Evolutionary conservation across 2,797 vertebrate genomes (phyloP).

Genomic region (Halcyon smyrnensis): DNA sequence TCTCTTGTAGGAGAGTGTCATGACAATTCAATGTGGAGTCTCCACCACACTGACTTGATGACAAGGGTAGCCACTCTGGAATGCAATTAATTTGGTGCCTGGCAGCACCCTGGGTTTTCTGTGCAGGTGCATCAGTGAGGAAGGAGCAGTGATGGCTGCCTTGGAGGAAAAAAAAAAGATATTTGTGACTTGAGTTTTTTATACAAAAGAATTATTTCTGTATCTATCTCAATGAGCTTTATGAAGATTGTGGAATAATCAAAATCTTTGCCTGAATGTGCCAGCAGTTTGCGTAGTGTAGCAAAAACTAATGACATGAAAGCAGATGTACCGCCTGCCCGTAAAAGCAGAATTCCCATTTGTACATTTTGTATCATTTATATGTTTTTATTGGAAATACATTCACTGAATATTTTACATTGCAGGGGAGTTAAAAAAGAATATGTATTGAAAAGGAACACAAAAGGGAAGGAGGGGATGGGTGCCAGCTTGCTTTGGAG

Average conservation of each 20-base stretch:
- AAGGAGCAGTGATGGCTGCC: not conserved
- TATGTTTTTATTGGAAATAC: not conserved
- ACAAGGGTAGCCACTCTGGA: not conserved
- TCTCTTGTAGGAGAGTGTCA: not conserved
- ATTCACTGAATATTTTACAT: not conserved
- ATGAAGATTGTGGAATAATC: not conserved
- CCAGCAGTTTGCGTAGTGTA: not conserved
- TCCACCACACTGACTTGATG: not conserved
- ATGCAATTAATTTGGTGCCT: not conserved
- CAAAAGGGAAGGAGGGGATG: not conserved
- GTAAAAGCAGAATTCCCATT: not conserved
- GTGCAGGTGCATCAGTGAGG: not conserved
- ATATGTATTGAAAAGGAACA: not conserved
- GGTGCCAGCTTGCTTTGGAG: not conserved
- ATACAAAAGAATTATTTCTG: not conserved
- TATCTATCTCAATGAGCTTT: not conserved
- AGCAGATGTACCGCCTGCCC: not conserved
- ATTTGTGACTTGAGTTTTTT: not conserved
- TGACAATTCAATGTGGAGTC: not conserved
- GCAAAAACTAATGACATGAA: not conserved
- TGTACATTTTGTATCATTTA: rapidly evolving
- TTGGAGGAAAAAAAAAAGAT: not conserved
- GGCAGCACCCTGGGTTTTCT: not conserved
- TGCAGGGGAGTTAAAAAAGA: rapidly evolving
- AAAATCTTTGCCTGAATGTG: not conserved